Evolutionary conservation across 1,140 invertebrate species (phyloP), one percentile per base, ranked within the genome.

Genomic region (Polypedilum pembai): DNA sequence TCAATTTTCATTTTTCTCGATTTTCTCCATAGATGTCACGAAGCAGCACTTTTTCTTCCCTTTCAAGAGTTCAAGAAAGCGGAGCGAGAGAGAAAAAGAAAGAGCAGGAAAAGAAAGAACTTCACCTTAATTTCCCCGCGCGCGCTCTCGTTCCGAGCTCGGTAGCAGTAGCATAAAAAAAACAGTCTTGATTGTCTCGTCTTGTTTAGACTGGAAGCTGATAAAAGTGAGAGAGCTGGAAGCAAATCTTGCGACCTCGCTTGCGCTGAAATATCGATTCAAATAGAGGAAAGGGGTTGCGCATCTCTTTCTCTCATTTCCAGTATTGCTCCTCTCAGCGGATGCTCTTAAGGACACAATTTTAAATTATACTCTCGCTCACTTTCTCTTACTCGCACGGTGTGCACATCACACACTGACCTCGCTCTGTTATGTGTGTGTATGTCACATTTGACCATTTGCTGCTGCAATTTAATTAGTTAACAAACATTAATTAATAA

Each of bases 11-110:
- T 17, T 15, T 17, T 56, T 56, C 65, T 69, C n/a, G 65, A 69
- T 69, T 69, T 69, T 69, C 45, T 56, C 65, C 65, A 69, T 21
- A 69, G 65, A 69, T 69, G 65, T 69, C 65, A 69, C 17, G 65
- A 10, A 69, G 12, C 12, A 69, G 12, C 12, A 56, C 45, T 12
- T 56, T n/a, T n/a, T 56, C 15, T 56, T 56, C 24, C 24, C 5
- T 33, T 33, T 33, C 5, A 33, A 33, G 24, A 33, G 24, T 33
- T 33, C 24, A 33, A 33, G 24, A 33, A 33, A 33, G 24, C 24
- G 24, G 24, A 33, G 24, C 24, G 45, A n/a, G 45, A 18, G 17
- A 20, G 65, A 20, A 69, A 69, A 69, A 21, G 17, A 69, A 21
- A 69, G 3, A 69, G 8, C 65, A 18, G 65, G 20, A 69, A 56